Base-by-base conservation (phyloP, 2,797 vertebrate genomes). In the Sebastes matsubarae region DNA sequence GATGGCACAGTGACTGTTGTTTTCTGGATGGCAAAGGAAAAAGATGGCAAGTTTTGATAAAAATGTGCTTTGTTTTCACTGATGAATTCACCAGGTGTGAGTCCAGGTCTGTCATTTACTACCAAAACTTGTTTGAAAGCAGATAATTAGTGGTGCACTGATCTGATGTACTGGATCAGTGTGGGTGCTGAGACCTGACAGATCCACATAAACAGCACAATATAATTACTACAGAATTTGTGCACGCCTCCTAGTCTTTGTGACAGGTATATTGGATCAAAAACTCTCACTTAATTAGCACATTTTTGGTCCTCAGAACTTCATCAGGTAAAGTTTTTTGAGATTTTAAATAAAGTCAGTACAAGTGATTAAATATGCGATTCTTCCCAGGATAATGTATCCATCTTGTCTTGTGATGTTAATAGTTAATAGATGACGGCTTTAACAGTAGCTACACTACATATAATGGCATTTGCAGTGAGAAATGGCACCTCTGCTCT, bases 401-500 rank as follows among this genome's bases (percentile, higher is more conserved):
- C 34, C 14, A 13, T 59, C 65, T 30, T 20, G 54, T 69, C 70
- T 29, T 42, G 10, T 63, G 72, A 46, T 46, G 34, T 65, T 64
- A 71, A 58, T 70, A 67, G 69, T 77, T 73, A 16, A 66, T 27
- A 29, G 55, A 74, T 13, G 36, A 55, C 5, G 5, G 27, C 46
- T 13, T 54, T 32, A 70, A 42, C 59, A 20, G 25, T 18, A 52
- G 68, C 70, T 14, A 13, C 24, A 32, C 12, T 46, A 4, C 32
- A 55, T 57, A 3, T 32, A 42, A 66, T 73, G 22, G 27, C 24
- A 29, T 76, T 66, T 54, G 6, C 27, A 60, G 74, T 77, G 68
- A 63, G 57, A 75, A 70, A 68, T 65, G 6, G 46, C 73, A 32
- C 68, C 63, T 63, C 29, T 79, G 61, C 24, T 34, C 46, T 34